Conservation (phyloP, 2,888 invertebrate species). For the Sinopyrophorus schimmeli region DNA sequence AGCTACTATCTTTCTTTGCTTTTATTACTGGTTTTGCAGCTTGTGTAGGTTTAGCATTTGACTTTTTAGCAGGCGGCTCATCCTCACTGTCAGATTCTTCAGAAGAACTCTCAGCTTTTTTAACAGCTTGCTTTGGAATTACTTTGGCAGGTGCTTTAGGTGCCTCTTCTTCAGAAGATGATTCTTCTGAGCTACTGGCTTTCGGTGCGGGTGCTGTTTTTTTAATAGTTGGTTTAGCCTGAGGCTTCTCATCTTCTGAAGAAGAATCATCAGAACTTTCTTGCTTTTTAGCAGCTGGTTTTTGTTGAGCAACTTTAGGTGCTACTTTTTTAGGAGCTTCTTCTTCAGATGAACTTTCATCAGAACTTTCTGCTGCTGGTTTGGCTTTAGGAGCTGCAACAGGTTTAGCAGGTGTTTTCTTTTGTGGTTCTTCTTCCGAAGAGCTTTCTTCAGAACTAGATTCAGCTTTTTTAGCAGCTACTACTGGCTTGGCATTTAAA, state of each 20-base stretch:
- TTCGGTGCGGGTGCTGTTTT: slow-evolving; percentile 30
- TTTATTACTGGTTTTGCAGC: slow-evolving; percentile 32
- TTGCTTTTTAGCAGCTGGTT: slow-evolving; percentile 28
- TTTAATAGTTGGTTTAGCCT: slow-evolving; percentile 22
- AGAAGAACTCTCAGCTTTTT: slow-evolving; percentile 25
- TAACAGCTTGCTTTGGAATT: slow-evolving; percentile 18
- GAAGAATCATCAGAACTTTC: slow-evolving; percentile 55
- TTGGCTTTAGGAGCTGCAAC: slow-evolving; percentile 15
- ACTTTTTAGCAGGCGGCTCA: slow-evolving; percentile 38
- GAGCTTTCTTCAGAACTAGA: slow-evolving; percentile 55
- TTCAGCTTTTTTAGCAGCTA: slow-evolving; percentile 37
- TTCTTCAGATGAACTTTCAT: slow-evolving; percentile 49
- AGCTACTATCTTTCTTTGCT: slow-evolving; percentile 48
- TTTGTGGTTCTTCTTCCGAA: slow-evolving; percentile 45
- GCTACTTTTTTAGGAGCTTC: slow-evolving; percentile 29
- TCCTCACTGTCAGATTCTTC: slow-evolving; percentile 51
- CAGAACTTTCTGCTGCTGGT: slow-evolving; percentile 48
- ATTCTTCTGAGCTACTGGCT: slow-evolving; percentile 54
- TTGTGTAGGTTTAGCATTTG: slow-evolving; percentile 23
- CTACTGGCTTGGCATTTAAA: slow-evolving; percentile 17
- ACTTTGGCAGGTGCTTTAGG: slow-evolving; percentile 34
- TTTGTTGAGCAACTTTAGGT: slow-evolving; percentile 13
- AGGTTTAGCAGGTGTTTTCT: slow-evolving; percentile 27
- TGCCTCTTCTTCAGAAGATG: slow-evolving; percentile 49
- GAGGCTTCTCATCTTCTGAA: slow-evolving; percentile 37